A percentile compares a stretch with the other conserved stretches of the same genome.
Evolutionary conservation across 1,140 invertebrate genomes (phyloP).

Genomic region (Trigoniulus corallinus): DNA sequence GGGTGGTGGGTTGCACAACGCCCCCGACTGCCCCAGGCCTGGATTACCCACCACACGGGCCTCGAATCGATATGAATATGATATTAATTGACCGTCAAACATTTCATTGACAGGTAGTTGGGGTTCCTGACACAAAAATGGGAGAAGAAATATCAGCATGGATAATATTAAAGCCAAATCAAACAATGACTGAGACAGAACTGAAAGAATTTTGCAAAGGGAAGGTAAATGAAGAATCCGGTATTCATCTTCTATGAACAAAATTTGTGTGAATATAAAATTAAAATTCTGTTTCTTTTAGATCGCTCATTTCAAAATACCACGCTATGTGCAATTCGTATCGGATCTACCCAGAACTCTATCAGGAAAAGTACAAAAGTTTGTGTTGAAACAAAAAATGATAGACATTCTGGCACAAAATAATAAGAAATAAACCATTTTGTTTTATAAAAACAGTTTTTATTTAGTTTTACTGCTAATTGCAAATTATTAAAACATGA

Average conservation of each 20-base stretch:
- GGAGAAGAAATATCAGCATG: slow-evolving; percentile 76
- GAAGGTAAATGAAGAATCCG: slow-evolving; percentile 42
- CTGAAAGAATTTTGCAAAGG: slow-evolving; percentile 50
- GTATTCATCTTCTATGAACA: slow-evolving; percentile 29
- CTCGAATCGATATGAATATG: no score
- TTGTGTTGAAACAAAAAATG: slow-evolving; percentile 18
- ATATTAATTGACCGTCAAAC: neutral
- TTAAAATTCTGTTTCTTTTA: neutral
- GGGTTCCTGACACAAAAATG: slow-evolving; percentile 56
- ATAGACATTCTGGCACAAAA: no score
- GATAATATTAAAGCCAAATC: slow-evolving; percentile 34
- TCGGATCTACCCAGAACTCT: slow-evolving; percentile 59
- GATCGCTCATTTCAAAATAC: slow-evolving; percentile 42
- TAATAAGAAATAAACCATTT: no score
- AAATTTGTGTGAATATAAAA: neutral
- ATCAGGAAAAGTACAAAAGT: slow-evolving; percentile 44
- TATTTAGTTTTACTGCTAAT: no score
- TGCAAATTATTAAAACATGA: no score
- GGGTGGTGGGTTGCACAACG: no score
- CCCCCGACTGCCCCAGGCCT: no score
- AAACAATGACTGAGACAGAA: slow-evolving; percentile 34
- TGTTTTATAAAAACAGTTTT: no score
- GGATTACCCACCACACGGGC: no score
- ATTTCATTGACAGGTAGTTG: slow-evolving; percentile 37
- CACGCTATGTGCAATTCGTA: slow-evolving; percentile 49